Base-by-base conservation (phyloP, 1,140 invertebrate genomes). In the Copidosoma floridanum region DNA sequence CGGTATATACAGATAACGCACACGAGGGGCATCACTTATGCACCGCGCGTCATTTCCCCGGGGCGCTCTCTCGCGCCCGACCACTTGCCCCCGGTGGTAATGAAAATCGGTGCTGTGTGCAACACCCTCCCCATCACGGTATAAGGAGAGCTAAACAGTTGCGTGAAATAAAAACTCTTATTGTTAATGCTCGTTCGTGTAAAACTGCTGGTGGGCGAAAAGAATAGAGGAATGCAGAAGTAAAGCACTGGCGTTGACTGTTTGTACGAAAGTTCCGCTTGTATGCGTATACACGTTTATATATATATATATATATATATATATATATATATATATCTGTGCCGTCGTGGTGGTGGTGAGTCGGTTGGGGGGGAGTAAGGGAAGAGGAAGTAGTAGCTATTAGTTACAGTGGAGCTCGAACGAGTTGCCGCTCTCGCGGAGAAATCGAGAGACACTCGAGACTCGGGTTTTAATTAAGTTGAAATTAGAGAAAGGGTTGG, bases 41-140 rank as follows among this genome's bases (percentile, higher is more conserved):
- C 71, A 72, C 66, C 60, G 61, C 65, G 65, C 71, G 68, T 69
- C 69, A 73, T 73, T 73, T 73, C 71, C 71, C 71, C 21, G 2
- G 65, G 60, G 68, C 47, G 54, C 62, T n/a, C n/a, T 66, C 65
- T 63, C 59, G 14, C 44, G 44, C 54, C 26, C 43, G 40, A 46
- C 27, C 43, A 54, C 52, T 54, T 54, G 43, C 41, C 21, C 27
- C 27, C n/a, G 16, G 26, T n/a, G 44, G 3, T 47, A 56, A 56
- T 47, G 54, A 56, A 47, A 56, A 56, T 56, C 47, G 43, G 29
- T 16, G 26, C 16, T 40, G 48, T 16, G 21, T 20, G 2, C 47
- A n/a, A n/a, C n/a, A n/a, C n/a, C n/a, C n/a, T n/a, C n/a, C n/a
- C n/a, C n/a, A n/a, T n/a, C n/a, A n/a, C n/a, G n/a, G n/a, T n/a